Evolutionary conservation across 2,797 vertebrate genomes (phyloP), one percentile per base, ranked within the genome.

Genomic region (Perodicticus potto): DNA sequence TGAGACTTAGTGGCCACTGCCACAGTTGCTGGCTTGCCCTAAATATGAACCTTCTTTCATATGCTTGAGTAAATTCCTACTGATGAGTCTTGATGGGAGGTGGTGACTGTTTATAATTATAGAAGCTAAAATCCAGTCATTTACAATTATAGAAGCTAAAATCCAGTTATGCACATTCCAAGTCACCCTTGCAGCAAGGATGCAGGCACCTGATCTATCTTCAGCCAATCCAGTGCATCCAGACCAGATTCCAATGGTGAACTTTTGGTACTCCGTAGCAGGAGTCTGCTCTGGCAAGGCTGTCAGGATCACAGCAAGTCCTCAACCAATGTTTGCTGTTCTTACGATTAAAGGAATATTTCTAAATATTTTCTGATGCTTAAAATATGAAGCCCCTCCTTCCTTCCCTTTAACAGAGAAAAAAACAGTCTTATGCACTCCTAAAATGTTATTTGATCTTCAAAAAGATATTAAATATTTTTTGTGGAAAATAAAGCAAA

Each of bases 331-430:
- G n/a, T 83, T 53, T 25, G 19, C 70, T 70, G 4, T 67, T 61
- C 37, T 40, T 53, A 74, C 55, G 45, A 72, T 70, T 40, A n/a
- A 87, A 84, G 25, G 43, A 69, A 61, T 57, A 57, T 34, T 86
- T 86, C 13, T n/a, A 92, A 65, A 32, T 85, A 85, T 78, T 82
- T 94, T 86, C 61, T 81, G 78, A 43, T n/a, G 69, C n/a, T 86
- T 77, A 72, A 91, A 93, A 67, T 63, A 80, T 25, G 17, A 2
- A 34, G 10, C 2, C 3, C 14, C 16, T 84, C 7, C 40, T 34
- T 93, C 3, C 14, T 13, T 84, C 7, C 40, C 40, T 93, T 93
- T 80, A 78, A 89, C 19, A 32, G 76, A 25, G 59, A 90, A 12
- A 59, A 53, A 16, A 53, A 16, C 49, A 25, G 27, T 29, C 22